Evolutionary conservation across 2,797 vertebrate genomes (phyloP).

Genomic region (Eidolon dupreanum): DNA sequence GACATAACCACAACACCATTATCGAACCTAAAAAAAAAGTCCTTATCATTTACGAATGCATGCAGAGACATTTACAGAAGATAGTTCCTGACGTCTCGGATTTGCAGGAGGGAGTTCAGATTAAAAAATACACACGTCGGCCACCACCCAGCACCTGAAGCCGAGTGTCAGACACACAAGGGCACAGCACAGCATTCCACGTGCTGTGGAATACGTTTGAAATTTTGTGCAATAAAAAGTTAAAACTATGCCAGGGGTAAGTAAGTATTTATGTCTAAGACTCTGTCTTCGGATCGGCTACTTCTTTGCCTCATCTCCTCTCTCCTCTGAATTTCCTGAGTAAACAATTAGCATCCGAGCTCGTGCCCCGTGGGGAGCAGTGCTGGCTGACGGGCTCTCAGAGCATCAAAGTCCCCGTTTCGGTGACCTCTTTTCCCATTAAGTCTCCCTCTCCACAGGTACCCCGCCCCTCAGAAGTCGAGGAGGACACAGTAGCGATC

Average conservation of each 20-base stretch:
- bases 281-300: background rate
- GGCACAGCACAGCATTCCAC: accelerated
- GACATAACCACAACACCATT: background rate
- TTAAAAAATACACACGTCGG: background rate
- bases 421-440: too few species aligned
- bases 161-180: accelerated
- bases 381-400: too few species aligned
- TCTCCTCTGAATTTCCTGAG: background rate
- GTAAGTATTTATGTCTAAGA: background rate
- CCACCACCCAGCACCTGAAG: accelerated
- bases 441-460: too few species aligned
- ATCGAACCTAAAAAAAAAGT: background rate
- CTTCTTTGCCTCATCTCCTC: background rate
- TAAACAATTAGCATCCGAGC: background rate
- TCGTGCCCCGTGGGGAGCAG: too few species aligned
- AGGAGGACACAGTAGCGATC: too few species aligned
- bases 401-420: too few species aligned
- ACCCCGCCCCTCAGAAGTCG: too few species aligned
- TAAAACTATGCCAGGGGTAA: background rate
- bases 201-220: background rate
- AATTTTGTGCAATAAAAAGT: background rate
- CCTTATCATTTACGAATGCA: background rate
- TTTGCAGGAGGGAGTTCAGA: background rate
- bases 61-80: background rate
- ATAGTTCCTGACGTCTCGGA: background rate